Evolutionary conservation across 2,113 vertebrate genomes (phyloP).

Genomic region (Myotis yumanensis): DNA sequence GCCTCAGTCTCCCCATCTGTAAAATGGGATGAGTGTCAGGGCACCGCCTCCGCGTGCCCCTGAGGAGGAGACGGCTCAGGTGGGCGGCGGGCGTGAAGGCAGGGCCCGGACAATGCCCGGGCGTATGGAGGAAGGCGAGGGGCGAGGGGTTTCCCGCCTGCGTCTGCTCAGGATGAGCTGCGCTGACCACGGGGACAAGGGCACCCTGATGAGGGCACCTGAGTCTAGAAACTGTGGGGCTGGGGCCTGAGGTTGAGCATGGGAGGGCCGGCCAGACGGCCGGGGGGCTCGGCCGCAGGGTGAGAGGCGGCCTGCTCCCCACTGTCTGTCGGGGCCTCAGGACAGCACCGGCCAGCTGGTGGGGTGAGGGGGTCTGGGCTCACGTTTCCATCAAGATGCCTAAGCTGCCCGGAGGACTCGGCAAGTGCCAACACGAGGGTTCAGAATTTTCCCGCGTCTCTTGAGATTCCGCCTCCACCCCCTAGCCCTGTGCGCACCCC

Average conservation of each 20-base stretch:
- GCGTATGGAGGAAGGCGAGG: rapidly evolving
- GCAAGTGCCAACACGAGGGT: rapidly evolving
- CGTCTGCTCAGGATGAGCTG: neutral
- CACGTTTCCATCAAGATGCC: neutral
- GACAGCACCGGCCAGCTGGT: neutral
- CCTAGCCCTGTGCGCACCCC: too few species aligned
- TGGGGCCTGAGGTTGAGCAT: neutral
- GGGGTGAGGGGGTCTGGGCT: neutral
- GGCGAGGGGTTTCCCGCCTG: too few species aligned
- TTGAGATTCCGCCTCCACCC: too few species aligned
- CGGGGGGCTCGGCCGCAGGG: rapidly evolving
- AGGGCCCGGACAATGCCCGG: rapidly evolving
- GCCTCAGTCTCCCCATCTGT: neutral
- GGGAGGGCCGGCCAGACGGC: too few species aligned
- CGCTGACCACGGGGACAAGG: too few species aligned
- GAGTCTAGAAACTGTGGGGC: neutral
- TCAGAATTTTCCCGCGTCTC: neutral
- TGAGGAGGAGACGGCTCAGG: neutral
- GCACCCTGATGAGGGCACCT: rapidly evolving
- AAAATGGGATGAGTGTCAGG: neutral
- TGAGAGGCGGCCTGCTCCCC: rapidly evolving
- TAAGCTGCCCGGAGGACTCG: rapidly evolving
- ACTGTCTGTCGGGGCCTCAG: rapidly evolving
- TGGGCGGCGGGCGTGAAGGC: rapidly evolving
- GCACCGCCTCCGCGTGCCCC: rapidly evolving